Evolutionary conservation across 2,888 invertebrate species (phyloP), one percentile per base, ranked within the genome.

Genomic region (Acleris holmiana): DNA sequence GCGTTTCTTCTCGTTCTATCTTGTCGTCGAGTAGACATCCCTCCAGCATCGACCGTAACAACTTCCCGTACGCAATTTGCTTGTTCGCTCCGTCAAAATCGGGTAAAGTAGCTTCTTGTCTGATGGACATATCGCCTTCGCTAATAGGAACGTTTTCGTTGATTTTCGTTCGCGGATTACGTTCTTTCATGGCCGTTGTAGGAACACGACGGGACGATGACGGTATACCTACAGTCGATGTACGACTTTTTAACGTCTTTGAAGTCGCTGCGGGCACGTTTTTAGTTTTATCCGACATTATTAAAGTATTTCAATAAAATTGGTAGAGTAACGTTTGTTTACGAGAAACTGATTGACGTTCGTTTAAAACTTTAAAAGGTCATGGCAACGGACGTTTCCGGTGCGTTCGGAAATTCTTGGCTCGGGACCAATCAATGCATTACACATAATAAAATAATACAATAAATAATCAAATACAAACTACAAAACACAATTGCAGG

Each of bases 11-110:
- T 0, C 85, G 68, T 2, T 86, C 80, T 17, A 91, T 84, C 69
- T 90, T 90, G 13, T 91, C 91, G 4, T 91, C 88, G 0, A 89
- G 75, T 0, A 92, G 49, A 29, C 89, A 88, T 50, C 90, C 89
- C 64, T 87, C 85, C 0, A 92, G 61, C 82, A 91, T 82, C 0
- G 82, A 79, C 0, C 89, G 79, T 17, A 91, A 67, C 66, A 87
- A 88, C 56, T 86, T 85, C 0, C 86, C 86, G 47, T 91, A 87
- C 0, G 87, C 87, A 2, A 87, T 76, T 71, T 89, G 83, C 7
- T 82, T 80, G 50, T 82, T 71, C 62, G 80, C 83, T 0, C 74
- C 71, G 18, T 87, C 88, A 5, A 85, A 86, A 72, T 85, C 85
- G 0, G 84, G 82, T 19, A 80, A 60, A 0, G 68, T 56, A 15